Base-by-base conservation (phyloP, 2,888 invertebrate species). In the Protonemura montana region DNA sequence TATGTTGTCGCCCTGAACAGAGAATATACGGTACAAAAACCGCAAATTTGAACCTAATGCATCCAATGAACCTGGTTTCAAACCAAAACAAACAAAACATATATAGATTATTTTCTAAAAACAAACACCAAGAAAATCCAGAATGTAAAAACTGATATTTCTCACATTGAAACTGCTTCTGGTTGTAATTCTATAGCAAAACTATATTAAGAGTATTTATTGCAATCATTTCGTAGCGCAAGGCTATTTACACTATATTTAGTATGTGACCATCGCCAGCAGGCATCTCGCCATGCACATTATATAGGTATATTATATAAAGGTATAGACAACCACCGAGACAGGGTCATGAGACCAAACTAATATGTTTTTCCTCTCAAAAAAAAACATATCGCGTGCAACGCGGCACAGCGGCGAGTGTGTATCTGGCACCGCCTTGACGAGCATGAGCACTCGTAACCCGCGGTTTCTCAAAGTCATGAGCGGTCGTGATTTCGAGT, bases 401-500 rank as follows among this genome's bases (percentile, higher is more conserved):
- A 21, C 21, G 35, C 35, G 35, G 10, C 35, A 6, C 35, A 35
- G 35, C 10, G 35, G 3, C 5, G 3, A 35, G 21, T 59, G 59
- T 59, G 78, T 78, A 27, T 81, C 28, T 30, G 30, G 30, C 78
- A 81, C 28, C 81, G 81, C 81, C 81, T 81, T 81, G 81, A 30
- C 30, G n/a, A 81, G n/a, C 35, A 3, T 10, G 27, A 81, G 16
- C 2, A 28, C 81, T 29, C 78, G 78, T 25, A 78, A 78, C 78
- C 26, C 28, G 83, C 83, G 83, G 83, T 41, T 25, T 83, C 28
- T 42, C 42, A 85, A 85, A 77, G 76, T 76, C 85, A 28, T 76
- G 84, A 84, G 27, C 59, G 3, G 28, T 84, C 59, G 78, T 77
- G 77, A 35, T 30, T 85, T n/a, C 85, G 5, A 86, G 86, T 87